Conservation (phyloP, 2,113 vertebrate species). For the Myiozetetes cayanensis region DNA sequence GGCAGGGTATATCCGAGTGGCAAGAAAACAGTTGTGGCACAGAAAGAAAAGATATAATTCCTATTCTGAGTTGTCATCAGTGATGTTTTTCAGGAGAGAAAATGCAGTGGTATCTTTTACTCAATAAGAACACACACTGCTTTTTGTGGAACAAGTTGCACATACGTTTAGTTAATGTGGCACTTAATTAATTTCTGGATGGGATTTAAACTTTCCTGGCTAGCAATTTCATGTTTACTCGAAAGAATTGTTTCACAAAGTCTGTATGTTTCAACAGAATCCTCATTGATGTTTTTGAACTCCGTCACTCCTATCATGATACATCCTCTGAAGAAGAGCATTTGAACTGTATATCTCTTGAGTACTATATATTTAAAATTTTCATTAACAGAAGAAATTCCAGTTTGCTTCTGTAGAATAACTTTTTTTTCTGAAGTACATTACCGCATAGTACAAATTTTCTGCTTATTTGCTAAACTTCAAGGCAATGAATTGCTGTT, state of each 20-base stretch:
- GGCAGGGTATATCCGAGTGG: not conserved
- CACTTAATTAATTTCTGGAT: not conserved
- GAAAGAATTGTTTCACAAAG: not conserved
- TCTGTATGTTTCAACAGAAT: not conserved
- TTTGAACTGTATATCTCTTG: not conserved
- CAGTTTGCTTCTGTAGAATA: not conserved
- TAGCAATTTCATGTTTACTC: not conserved
- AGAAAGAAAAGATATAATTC: not conserved
- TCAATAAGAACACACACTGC: rapidly evolving
- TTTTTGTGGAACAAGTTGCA: not conserved
- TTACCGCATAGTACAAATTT: not conserved
- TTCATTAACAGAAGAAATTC: not conserved
- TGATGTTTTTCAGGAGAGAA: not conserved
- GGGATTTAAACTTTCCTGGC: not conserved
- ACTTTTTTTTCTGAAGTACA: not conserved
- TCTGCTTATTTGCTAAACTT: not conserved
- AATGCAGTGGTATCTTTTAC: not conserved
- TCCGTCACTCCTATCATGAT: not conserved
- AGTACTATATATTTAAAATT: not conserved
- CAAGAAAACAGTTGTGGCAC: not conserved
- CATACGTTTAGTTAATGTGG: not conserved
- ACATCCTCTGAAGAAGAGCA: not conserved
- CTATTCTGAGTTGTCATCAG: not conserved
- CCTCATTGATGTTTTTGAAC: not conserved
- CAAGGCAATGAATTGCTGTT: not conserved